phyloP scores from a whole-genome alignment of 2,113 vertebrate genomes.

The Trochalopteron elliotii region DNA sequence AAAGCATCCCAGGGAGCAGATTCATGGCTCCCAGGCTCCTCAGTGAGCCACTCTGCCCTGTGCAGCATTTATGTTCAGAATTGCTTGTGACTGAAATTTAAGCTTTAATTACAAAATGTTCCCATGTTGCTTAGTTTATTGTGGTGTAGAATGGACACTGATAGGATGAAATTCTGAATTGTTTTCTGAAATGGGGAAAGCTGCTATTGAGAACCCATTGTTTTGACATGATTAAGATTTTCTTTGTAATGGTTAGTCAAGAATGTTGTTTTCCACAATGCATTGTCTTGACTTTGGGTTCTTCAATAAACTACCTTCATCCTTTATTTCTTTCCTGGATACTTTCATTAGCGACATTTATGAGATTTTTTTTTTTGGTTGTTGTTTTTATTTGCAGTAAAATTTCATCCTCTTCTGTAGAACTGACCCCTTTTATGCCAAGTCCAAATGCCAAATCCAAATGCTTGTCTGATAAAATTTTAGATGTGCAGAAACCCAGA shows the following conservation, averaged over 20 bases:
- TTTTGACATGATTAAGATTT: background rate
- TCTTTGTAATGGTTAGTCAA: background rate
- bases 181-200: background rate
- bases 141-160: background rate
- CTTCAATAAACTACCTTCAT: background rate
- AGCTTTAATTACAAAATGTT: background rate
- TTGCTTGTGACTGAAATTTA: background rate
- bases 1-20: accelerated
- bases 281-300: background rate
- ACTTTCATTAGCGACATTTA: background rate
- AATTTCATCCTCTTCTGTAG: background rate
- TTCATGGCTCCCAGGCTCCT: background rate
- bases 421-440: background rate
- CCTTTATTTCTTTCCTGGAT: background rate
- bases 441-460: background rate
- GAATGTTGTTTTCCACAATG: background rate
- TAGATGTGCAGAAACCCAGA: background rate
- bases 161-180: background rate
- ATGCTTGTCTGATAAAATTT: background rate
- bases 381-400: background rate
- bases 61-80: background rate
- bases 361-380: accelerated
- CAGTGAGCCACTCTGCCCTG: background rate
- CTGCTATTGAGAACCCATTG: background rate
- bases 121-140: background rate